Evolutionary conservation across 2,888 invertebrate genomes (phyloP).

Genomic region (Agelastica alni): DNA sequence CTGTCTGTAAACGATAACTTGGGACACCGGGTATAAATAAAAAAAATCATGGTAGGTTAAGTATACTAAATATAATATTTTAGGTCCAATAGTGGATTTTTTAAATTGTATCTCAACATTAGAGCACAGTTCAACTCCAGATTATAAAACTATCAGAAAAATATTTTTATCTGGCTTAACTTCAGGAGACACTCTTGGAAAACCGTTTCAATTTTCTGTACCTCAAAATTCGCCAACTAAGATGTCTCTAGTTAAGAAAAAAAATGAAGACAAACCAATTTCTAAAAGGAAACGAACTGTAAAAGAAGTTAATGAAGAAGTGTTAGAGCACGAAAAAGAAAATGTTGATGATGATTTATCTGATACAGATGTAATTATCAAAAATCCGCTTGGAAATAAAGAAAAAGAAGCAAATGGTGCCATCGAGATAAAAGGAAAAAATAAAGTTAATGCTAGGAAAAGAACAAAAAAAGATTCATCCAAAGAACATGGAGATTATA

Average conservation of each 20-base stretch:
- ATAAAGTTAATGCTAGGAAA: background rate
- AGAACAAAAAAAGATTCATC: background rate
- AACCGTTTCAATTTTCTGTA: slow-evolving; percentile 64
- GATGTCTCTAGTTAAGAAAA: background rate
- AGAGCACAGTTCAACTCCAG: slow-evolving; percentile 72
- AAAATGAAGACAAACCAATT: background rate
- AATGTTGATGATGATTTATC: background rate
- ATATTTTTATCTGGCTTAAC: slow-evolving; percentile 68
- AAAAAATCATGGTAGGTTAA: too few species aligned
- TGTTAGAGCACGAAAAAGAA: background rate
- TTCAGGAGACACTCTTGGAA: slow-evolving; percentile 61
- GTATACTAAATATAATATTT: slow-evolving; percentile 47
- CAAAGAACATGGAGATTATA: background rate
- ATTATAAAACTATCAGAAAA: slow-evolving; percentile 72
- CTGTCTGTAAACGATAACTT: too few species aligned
- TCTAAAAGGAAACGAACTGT: background rate
- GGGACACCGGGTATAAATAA: too few species aligned
- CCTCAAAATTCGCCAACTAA: slow-evolving; percentile 9
- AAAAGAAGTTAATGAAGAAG: background rate
- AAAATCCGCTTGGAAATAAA: background rate
- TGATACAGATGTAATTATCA: background rate
- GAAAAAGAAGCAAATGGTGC: background rate
- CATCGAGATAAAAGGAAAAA: background rate
- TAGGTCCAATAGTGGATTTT: slow-evolving; percentile 67
- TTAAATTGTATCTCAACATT: slow-evolving; percentile 70